These are phyloP conservation scores for Philopotamus ludificatus DNA, from an alignment of 1,140 invertebrate genomes.

Conservation along the genomic window DNA sequence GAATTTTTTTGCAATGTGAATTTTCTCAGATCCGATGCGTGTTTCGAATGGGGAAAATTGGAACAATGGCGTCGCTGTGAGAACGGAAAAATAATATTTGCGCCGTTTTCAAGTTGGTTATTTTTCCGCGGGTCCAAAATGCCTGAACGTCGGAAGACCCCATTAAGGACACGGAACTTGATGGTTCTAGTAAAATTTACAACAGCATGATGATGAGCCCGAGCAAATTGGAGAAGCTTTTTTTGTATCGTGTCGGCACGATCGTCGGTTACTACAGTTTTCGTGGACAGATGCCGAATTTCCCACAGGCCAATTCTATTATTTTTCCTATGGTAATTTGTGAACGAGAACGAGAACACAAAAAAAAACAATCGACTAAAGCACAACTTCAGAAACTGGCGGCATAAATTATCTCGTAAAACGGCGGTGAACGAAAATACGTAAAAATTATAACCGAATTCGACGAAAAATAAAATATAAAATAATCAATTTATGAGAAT, in stretches of 20 bases:
- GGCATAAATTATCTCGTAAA: no score
- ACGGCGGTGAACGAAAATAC: no score
- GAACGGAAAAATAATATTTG: constrained; percentile 6
- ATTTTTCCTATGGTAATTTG: constrained; percentile 10
- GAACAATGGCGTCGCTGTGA: background rate
- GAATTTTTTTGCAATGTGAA: no score
- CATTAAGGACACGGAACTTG: constrained; percentile 23
- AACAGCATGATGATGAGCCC: constrained; percentile 20
- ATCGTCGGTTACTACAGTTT: constrained; percentile 5
- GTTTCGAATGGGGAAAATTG: constrained; percentile 6
- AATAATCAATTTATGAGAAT: no score
- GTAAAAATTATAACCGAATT: no score
- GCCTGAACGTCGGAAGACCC: background rate
- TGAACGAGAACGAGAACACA: background rate
- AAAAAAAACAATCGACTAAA: background rate
- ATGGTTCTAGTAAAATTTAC: background rate
- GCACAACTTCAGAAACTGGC: no score
- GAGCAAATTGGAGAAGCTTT: constrained; percentile 21
- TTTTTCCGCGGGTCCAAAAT: background rate
- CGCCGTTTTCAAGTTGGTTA: constrained; percentile 12
- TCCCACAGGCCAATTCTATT: constrained; percentile 15
- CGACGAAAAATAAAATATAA: no score
- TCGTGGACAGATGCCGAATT: background rate
- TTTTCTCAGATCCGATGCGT: background rate
- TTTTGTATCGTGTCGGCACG: constrained; percentile 18